Conservation (phyloP, 1,140 invertebrate genomes). For the Bombus ignitus region DNA sequence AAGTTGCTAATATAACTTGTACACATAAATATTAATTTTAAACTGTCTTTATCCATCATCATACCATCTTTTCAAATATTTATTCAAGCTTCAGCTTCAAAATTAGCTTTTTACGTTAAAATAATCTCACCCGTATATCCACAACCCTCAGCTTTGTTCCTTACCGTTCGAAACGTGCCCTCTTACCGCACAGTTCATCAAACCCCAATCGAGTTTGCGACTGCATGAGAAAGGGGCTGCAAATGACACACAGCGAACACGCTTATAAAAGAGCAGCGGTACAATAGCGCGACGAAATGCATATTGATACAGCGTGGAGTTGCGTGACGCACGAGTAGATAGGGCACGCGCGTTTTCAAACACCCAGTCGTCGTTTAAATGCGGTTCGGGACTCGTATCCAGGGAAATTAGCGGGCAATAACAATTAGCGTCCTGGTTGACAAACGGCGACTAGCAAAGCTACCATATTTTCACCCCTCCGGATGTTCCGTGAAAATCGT, state of each 20-base stretch:
- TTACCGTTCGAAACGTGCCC: background rate
- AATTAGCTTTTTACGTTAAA: too few relatives aligned
- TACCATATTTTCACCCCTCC: slow-evolving; percentile 25
- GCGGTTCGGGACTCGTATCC: background rate
- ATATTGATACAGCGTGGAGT: slow-evolving; percentile 25
- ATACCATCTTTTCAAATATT: too few relatives aligned
- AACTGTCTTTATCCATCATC: too few relatives aligned
- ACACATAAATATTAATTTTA: too few relatives aligned
- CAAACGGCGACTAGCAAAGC: slow-evolving; percentile 60
- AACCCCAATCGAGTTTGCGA: background rate
- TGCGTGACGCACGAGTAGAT: slow-evolving; percentile 23
- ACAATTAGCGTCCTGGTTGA: slow-evolving; percentile 65
- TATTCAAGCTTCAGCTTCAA: too few relatives aligned
- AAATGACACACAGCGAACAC: background rate
- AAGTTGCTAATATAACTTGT: too few relatives aligned
- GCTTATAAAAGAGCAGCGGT: background rate
- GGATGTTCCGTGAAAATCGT: slow-evolving; percentile 56
- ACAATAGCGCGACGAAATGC: slow-evolving; percentile 12
- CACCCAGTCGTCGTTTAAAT: background rate
- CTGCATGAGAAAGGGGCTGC: background rate
- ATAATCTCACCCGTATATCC: too few relatives aligned
- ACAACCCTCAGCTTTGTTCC: too few relatives aligned
- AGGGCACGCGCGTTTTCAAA: slow-evolving; percentile 22
- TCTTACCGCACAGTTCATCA: background rate
- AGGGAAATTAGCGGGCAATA: slow-evolving; percentile 67